A percentile compares a stretch with the other conserved stretches of the same genome.
These are phyloP conservation scores for Nycticorax nycticorax DNA, from an alignment of 2,113 vertebrate genomes.

Conservation along the genomic window DNA sequence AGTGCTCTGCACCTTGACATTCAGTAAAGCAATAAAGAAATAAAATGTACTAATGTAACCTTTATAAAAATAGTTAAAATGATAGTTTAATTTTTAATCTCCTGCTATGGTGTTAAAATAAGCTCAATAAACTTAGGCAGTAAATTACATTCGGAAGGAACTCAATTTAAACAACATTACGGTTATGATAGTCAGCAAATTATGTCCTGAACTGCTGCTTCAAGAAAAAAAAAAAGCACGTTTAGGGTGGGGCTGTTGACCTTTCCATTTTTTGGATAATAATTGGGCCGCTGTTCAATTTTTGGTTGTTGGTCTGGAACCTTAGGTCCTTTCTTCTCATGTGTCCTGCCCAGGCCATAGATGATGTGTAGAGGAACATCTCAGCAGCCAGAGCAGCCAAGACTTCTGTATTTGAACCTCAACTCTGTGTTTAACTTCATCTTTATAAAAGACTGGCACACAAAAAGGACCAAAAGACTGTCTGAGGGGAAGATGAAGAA, in stretches of 20 bases:
- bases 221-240: neutral
- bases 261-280: neutral
- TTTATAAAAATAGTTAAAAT: constrained; percentile 73
- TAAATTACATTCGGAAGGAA: constrained; percentile 22
- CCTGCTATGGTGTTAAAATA: constrained; percentile 60
- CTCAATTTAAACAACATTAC: constrained; percentile 49
- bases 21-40: constrained; percentile 71
- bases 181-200: constrained; percentile 6
- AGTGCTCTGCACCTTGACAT: constrained; percentile 66
- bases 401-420: neutral
- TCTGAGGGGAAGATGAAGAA: neutral
- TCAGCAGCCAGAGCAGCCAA: neutral
- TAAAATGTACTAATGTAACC: constrained; percentile 70
- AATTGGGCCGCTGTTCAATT: neutral
- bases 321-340: neutral
- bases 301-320: neutral
- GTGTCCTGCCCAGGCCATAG: neutral
- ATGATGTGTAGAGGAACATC: neutral
- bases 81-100: constrained; percentile 74
- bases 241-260: neutral
- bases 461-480: neutral
- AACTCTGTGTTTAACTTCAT: neutral
- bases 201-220: constrained; percentile 8
- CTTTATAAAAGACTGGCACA: neutral
- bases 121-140: constrained; percentile 56